These are phyloP conservation scores for Paedocypris sp. DNA, from an alignment of 2,113 vertebrate species.

Conservation along the genomic window DNA sequence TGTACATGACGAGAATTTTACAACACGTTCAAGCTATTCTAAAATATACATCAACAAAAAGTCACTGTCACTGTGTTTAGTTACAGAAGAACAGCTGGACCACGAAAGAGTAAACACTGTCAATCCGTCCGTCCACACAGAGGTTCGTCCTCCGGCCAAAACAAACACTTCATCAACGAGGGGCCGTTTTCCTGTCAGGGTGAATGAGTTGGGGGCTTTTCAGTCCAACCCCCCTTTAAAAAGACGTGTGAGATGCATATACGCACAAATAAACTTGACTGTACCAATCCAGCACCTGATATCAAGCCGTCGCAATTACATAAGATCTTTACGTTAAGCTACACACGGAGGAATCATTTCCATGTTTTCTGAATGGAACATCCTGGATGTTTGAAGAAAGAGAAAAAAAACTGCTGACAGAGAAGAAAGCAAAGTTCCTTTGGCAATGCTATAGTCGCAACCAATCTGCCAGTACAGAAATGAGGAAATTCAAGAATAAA, in stretches of 20 bases:
- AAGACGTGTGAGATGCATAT: conserved; percentile 16
- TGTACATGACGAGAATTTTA: background rate
- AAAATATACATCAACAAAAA: conserved; percentile 4
- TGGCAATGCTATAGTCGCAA: conserved; percentile 42
- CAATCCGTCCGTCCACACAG: conserved; percentile 27
- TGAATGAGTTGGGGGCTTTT: conserved; percentile 20
- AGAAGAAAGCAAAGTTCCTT: conserved; percentile 45
- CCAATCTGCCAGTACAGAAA: conserved; percentile 37
- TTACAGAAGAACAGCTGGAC: conserved; percentile 29
- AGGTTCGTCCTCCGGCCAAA: conserved; percentile 29
- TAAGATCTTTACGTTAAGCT: too few species aligned
- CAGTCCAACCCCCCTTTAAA: conserved; percentile 8
- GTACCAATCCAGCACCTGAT: too few species aligned
- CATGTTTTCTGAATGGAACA: conserved; percentile 66
- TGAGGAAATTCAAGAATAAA: conserved; percentile 30
- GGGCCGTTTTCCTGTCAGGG: conserved; percentile 37
- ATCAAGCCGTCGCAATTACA: too few species aligned
- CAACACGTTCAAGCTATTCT: background rate
- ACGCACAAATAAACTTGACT: too few species aligned
- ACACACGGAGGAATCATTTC: conserved; percentile 32
- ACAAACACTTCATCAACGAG: conserved; percentile 36
- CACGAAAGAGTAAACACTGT: conserved; percentile 13
- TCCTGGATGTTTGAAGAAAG: conserved; percentile 47
- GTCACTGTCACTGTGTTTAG: conserved; percentile 17
- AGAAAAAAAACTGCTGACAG: conserved; percentile 49